Conservation (phyloP, 2,797 vertebrate genomes). For the Sphaeramia orbicularis region DNA sequence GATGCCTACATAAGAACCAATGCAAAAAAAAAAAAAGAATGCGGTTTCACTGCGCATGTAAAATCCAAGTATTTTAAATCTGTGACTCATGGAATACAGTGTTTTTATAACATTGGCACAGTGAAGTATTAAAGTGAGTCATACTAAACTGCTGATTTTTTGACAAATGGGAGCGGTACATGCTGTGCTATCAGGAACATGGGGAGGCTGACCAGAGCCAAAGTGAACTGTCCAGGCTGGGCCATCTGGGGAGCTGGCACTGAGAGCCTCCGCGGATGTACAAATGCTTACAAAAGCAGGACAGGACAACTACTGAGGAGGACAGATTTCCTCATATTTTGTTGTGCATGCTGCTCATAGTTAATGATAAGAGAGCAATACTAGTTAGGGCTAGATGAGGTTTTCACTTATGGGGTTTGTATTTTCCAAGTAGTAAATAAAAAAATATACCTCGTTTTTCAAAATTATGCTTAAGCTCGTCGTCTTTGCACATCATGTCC, state of each 20-base stretch:
- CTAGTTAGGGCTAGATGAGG: conserved; percentile 9
- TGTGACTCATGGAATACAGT: conserved; percentile 7
- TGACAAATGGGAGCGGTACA: conserved; percentile 50
- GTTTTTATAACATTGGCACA: background rate
- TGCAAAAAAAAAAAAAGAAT: conserved; percentile 1
- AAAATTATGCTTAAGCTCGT: conserved; percentile 88
- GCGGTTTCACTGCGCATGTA: background rate
- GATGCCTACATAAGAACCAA: background rate
- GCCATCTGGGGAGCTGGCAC: conserved; percentile 75
- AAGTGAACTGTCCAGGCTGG: conserved; percentile 61
- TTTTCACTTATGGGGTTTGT: background rate
- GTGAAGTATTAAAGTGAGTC: conserved; percentile 33
- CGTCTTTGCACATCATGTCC: conserved; percentile 88
- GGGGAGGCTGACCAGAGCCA: conserved; percentile 55
- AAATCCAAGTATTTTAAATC: background rate
- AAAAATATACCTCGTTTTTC: conserved; percentile 91
- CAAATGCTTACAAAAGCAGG: conserved; percentile 50
- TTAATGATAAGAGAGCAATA: conserved; percentile 20
- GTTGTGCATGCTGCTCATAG: conserved; percentile 11
- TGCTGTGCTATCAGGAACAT: conserved; percentile 58
- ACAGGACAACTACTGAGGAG: conserved; percentile 46
- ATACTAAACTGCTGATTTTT: conserved; percentile 38
- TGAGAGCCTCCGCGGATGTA: conserved; percentile 50
- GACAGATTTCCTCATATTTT: conserved; percentile 29
- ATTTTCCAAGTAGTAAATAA: conserved; percentile 7